A percentile compares a stretch with the other conserved stretches of the same genome.
These are phyloP conservation scores for Camptogramma bilineatum DNA, from an alignment of 2,888 invertebrate species.

Conservation along the genomic window DNA sequence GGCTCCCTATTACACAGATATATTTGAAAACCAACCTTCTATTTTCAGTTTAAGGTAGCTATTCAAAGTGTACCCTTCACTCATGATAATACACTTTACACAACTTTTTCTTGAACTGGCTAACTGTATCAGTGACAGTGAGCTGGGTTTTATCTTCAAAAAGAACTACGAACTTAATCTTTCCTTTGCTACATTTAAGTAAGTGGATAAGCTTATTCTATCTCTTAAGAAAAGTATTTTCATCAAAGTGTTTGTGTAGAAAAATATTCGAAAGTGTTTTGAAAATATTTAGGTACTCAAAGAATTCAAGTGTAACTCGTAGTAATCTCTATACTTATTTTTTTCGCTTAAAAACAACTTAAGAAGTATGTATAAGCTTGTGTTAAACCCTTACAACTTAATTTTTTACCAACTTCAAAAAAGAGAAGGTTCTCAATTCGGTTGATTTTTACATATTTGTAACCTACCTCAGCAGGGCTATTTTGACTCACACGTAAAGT, in stretches of 20 bases:
- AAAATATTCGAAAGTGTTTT: neutral
- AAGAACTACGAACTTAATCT: slow-evolving; percentile 6
- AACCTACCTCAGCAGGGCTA: too few species aligned
- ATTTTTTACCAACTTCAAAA: too few species aligned
- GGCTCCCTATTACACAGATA: too few species aligned
- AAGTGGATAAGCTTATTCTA: slow-evolving; percentile 4
- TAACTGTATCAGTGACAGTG: slow-evolving; percentile 16
- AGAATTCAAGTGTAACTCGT: neutral
- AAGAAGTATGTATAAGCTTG: too few species aligned
- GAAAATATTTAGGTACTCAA: neutral
- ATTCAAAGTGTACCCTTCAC: neutral
- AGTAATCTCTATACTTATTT: too few species aligned
- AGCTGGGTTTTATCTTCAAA: slow-evolving; percentile 10
- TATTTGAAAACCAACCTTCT: too few species aligned
- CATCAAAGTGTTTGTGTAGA: neutral
- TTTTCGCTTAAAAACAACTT: too few species aligned
- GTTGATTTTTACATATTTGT: too few species aligned
- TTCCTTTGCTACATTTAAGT: slow-evolving; percentile 9
- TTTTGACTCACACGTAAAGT: too few species aligned
- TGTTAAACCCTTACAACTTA: too few species aligned
- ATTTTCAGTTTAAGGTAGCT: neutral
- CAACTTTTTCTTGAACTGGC: slow-evolving; percentile 2
- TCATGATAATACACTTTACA: neutral
- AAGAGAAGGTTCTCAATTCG: too few species aligned
- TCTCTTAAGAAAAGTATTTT: neutral